Conservation (phyloP, 2,888 invertebrate species). For the Dynastes grantii region DNA sequence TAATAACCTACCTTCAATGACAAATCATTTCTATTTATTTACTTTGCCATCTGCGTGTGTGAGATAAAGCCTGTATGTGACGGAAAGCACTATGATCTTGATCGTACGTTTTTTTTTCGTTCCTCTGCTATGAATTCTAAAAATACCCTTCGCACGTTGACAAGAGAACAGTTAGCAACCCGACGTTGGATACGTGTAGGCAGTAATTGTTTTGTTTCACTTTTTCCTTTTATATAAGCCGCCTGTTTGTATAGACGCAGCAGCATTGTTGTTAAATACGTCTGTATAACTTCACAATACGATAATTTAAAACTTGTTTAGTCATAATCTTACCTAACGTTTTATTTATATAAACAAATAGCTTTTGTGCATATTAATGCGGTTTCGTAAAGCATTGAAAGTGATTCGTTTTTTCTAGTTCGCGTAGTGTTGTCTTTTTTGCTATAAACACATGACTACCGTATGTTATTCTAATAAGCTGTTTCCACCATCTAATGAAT, state of each 20-base stretch:
- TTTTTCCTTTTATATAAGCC: constrained; percentile 39
- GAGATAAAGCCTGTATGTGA: constrained; percentile 8
- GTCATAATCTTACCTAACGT: constrained; percentile 47
- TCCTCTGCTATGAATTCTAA: constrained; percentile 18
- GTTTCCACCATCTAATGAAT: constrained; percentile 14
- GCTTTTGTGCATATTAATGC: constrained; percentile 39
- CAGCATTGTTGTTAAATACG: background rate
- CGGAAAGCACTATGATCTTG: constrained; percentile 12
- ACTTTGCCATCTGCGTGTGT: background rate
- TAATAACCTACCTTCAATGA: constrained; percentile 18
- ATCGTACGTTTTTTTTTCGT: constrained; percentile 18
- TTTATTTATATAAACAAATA: constrained; percentile 47
- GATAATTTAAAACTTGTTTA: constrained; percentile 42
- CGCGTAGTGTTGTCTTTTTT: constrained; percentile 6
- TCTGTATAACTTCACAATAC: background rate
- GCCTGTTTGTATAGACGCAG: background rate
- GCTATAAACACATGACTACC: constrained; percentile 5
- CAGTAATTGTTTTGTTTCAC: constrained; percentile 31
- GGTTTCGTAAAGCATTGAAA: constrained; percentile 38
- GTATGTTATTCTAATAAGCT: constrained; percentile 7
- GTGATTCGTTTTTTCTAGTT: constrained; percentile 19
- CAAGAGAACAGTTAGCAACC: constrained; percentile 36
- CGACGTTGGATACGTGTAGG: constrained; percentile 20
- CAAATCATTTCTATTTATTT: constrained; percentile 29
- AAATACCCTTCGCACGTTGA: constrained; percentile 36